These are phyloP conservation scores for Trachelipus rathkii DNA, from an alignment of 1,140 invertebrate species.

Conservation along the genomic window DNA sequence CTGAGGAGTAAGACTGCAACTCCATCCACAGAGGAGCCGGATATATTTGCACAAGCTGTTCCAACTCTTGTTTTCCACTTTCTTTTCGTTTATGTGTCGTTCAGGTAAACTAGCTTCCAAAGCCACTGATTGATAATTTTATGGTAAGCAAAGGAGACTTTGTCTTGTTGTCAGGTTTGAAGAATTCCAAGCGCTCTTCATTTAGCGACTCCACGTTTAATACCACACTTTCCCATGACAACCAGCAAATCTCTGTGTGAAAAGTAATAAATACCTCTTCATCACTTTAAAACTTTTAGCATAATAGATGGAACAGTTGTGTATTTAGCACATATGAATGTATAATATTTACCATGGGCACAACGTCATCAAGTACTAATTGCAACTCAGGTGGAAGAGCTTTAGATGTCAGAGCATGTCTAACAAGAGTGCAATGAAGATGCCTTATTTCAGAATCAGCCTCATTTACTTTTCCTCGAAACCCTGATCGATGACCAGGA, in stretches of 20 bases:
- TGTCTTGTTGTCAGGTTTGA: not conserved
- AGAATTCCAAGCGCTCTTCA: not conserved
- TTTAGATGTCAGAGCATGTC: not conserved
- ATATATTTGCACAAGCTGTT: too few species aligned
- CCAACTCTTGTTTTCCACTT: too few species aligned
- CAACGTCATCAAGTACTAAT: constrained; percentile 4
- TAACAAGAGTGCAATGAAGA: not conserved
- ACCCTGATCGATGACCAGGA: not conserved
- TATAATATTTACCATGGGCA: too few species aligned
- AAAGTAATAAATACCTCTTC: not conserved
- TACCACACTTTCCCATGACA: not conserved
- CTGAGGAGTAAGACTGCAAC: too few species aligned
- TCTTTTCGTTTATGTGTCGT: not conserved
- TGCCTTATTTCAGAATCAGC: not conserved
- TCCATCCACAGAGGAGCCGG: too few species aligned
- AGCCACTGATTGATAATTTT: not conserved
- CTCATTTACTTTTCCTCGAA: constrained; percentile 1
- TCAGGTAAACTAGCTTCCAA: not conserved
- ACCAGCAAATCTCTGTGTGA: not conserved
- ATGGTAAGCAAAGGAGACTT: not conserved
- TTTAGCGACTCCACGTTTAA: not conserved
- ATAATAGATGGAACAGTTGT: not conserved
- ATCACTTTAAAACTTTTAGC: not conserved
- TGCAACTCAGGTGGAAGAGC: not conserved
- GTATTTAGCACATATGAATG: not conserved